Evolutionary conservation across 2,113 vertebrate species (phyloP).

Genomic region (Neodon shergylaensis): DNA sequence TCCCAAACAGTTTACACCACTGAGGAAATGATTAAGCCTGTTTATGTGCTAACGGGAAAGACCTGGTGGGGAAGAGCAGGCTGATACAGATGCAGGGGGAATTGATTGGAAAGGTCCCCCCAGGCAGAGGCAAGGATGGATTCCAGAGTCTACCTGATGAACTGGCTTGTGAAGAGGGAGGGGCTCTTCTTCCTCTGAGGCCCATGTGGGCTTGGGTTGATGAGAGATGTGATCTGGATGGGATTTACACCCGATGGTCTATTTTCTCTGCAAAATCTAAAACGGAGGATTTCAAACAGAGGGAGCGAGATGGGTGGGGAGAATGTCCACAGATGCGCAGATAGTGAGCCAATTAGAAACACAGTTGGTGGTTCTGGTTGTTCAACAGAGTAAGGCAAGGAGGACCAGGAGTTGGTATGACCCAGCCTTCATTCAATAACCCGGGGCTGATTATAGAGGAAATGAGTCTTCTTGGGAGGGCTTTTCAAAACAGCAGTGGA

Average conservation of each 20-base stretch:
- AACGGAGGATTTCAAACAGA: constrained; percentile 34
- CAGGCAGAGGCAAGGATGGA: constrained; percentile 51
- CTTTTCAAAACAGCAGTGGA: neutral
- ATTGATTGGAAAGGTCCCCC: constrained; percentile 51
- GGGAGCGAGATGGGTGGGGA: neutral
- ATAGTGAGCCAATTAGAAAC: neutral
- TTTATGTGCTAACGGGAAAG: constrained; percentile 53
- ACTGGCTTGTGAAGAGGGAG: neutral
- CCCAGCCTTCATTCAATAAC: neutral
- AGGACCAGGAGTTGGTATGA: neutral
- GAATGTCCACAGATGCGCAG: neutral
- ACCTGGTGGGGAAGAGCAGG: neutral
- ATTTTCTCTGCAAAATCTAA: constrained; percentile 25
- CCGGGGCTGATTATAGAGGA: constrained; percentile 22
- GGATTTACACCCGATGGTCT: neutral
- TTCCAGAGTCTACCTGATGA: constrained; percentile 49
- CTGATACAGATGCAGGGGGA: constrained; percentile 34
- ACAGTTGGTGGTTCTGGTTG: neutral
- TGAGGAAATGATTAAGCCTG: constrained; percentile 72
- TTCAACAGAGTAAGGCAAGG: neutral
- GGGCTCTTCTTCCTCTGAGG: neutral
- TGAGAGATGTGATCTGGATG: neutral
- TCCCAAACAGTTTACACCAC: constrained; percentile 64
- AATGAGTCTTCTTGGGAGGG: constrained; percentile 52
- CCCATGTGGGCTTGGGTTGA: neutral